Conservation (phyloP, 1,140 invertebrate genomes). For the Vanessa atalanta region DNA sequence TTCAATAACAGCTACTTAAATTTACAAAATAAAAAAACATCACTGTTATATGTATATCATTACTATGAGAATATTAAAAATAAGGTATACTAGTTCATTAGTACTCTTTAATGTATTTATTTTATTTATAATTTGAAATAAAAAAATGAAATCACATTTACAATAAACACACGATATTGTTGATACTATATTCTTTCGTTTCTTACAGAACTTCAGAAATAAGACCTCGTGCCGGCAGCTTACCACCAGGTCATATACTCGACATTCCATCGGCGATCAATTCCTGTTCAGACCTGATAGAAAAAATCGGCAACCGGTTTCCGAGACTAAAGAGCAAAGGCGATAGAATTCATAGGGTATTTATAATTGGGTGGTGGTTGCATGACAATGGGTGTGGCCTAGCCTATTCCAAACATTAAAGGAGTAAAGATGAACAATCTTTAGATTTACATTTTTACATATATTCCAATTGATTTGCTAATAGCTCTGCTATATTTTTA, state of each 20-base stretch:
- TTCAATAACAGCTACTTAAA: too few relatives aligned
- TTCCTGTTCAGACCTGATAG: constrained; percentile 79
- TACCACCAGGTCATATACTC: constrained; percentile 49
- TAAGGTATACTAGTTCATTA: too few relatives aligned
- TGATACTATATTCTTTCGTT: neutral
- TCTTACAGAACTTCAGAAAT: constrained; percentile 51
- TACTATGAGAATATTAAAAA: too few relatives aligned
- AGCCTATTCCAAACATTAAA: neutral
- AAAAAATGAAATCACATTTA: too few relatives aligned
- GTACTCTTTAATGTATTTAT: too few relatives aligned
- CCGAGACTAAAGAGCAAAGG: constrained; percentile 81
- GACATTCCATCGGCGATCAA: constrained; percentile 49
- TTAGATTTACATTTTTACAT: too few relatives aligned
- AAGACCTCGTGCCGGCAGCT: constrained; percentile 59
- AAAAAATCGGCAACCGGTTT: constrained; percentile 79
- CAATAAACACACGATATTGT: neutral
- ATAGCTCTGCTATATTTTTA: too few relatives aligned
- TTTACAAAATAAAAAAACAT: too few relatives aligned
- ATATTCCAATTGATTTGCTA: too few relatives aligned
- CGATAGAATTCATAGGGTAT: constrained; percentile 83
- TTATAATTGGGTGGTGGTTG: constrained; percentile 42
- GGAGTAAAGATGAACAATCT: too few relatives aligned
- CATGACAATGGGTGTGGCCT: constrained; percentile 29
- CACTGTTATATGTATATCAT: too few relatives aligned
- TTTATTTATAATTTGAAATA: too few relatives aligned